phyloP scores from a whole-genome alignment of 2,888 invertebrate species.

The Parthenolecanium corni region DNA sequence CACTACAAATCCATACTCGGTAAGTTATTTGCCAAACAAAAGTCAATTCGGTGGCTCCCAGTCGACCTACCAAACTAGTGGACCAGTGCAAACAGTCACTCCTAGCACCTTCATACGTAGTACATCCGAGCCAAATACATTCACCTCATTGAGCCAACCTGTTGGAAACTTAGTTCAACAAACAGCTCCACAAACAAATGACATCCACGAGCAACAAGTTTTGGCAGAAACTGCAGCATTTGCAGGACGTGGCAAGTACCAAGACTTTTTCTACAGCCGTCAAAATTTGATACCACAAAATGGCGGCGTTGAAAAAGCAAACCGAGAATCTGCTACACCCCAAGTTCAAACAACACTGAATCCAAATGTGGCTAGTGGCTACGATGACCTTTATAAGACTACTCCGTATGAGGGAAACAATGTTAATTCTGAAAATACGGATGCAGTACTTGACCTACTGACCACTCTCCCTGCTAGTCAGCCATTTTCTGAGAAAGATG shows the following conservation, averaged over 20 bases:
- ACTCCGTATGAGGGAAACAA: neutral
- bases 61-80: neutral
- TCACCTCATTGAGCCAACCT: too few species aligned
- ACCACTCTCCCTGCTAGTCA: neutral
- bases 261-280: slow-evolving; percentile 31
- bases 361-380: too few species aligned
- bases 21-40: too few species aligned
- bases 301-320: neutral
- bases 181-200: neutral
- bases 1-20: too few species aligned
- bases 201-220: slow-evolving; percentile 50
- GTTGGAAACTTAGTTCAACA: too few species aligned
- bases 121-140: too few species aligned
- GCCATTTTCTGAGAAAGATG: neutral
- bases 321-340: neutral
- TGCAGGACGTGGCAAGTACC: slow-evolving; percentile 41
- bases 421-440: neutral
- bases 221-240: slow-evolving; percentile 69
- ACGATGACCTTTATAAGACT: neutral
- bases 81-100: too few species aligned
- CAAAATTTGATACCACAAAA: slow-evolving; percentile 36
- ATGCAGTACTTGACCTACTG: neutral
- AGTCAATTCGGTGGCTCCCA: neutral
- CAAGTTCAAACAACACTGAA: too few species aligned
- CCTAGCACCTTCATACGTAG: too few species aligned